Base-by-base conservation (phyloP, 2,797 vertebrate species). In the Paratrypauchen microcephalus region DNA sequence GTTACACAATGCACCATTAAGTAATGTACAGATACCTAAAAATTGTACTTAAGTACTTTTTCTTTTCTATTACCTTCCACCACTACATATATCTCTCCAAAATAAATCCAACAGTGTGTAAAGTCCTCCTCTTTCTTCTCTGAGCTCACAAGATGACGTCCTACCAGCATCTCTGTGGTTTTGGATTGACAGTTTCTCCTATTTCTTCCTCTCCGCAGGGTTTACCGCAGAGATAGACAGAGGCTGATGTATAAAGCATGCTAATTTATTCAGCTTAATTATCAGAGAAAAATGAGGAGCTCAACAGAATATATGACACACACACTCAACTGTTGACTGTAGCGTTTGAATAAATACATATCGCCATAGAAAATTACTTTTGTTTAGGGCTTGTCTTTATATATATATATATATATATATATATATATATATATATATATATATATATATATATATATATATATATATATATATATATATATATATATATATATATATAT, bases 261-360 rank as follows among this genome's bases (percentile, higher is more conserved):
- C 76, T 80, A 67, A 82, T 87, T 82, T 68, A 66, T 85, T 83
- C 84, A 59, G 67, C 39, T 83, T 71, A 64, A 80, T 81, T 76
- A 76, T 68, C 45, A 65, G 63, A 78, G 79, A 83, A 76, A 81
- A 75, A 66, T 78, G 69, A 70, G 72, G 70, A 80, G 73, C 58
- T 55, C 19, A 36, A 50, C 70, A n/a, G 21, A 64, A 71, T 63
- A 56, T 81, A 52, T 65, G 63, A 16, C 47, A 52, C 45, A 28
- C 2, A 50, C 63, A 72, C 72, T 62, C 70, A 61, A 52, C 32
- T 73, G 47, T 75, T 71, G 57, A 60, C 75, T 74, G 62, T 74
- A 79, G 70, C 12, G 83, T 80, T 36, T 79, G 76, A 59, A 23
- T 65, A 60, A 77, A 74, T 65, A 77, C 58, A 69, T 63, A 70